Percentiles rank a stretch among this genome's conserved stretches.
Evolutionary conservation across 2,113 vertebrate species (phyloP).

Genomic region (Rhabdornis inornatus): DNA sequence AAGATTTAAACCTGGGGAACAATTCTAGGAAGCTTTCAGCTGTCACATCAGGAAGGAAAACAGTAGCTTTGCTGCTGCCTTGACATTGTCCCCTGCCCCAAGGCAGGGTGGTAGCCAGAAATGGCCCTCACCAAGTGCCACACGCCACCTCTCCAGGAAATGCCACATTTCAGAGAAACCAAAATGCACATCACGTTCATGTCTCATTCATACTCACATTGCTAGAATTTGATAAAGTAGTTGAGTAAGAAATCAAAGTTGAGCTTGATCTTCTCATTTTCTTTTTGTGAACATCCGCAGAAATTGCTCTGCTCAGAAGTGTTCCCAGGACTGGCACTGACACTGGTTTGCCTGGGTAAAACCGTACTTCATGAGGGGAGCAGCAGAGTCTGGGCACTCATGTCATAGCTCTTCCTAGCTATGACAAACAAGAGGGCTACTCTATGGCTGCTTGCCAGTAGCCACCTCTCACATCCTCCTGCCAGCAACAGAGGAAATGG

Average conservation of each 20-base stretch:
- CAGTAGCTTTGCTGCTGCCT: not conserved
- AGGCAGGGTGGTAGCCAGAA: not conserved
- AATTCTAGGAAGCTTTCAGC: not conserved
- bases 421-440: not conserved
- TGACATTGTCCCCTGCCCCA: not conserved
- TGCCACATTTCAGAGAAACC: not conserved
- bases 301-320: not conserved
- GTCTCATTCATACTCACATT: not conserved
- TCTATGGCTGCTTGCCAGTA: not conserved
- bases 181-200: not conserved
- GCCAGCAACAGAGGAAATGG: not conserved
- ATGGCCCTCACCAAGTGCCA: not conserved
- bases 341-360: not conserved
- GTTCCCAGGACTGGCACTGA: not conserved
- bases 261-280: not conserved
- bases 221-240: not conserved
- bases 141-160: not conserved
- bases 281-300: not conserved
- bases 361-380: not conserved
- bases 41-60: rapidly evolving
- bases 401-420: not conserved
- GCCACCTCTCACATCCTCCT: not conserved
- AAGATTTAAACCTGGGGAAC: not conserved
- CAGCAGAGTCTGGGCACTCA: not conserved
- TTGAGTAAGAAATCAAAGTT: not conserved